phyloP scores from a whole-genome alignment of 2,888 invertebrate species.

The Campopleginae sp. region DNA sequence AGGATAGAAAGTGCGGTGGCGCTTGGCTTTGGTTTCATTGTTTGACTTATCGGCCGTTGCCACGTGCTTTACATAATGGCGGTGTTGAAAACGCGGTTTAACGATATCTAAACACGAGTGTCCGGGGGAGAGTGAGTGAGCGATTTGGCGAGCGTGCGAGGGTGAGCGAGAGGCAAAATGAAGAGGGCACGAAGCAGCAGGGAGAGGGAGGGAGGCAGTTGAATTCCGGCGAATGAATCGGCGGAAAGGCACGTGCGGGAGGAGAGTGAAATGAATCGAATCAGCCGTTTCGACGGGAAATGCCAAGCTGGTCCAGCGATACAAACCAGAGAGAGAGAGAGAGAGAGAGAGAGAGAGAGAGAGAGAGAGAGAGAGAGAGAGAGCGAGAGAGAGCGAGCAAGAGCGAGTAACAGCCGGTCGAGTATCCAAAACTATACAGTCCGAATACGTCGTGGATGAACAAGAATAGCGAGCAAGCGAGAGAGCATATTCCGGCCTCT shows the following conservation, averaged over 20 bases:
- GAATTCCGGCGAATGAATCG: slow-evolving; percentile 62
- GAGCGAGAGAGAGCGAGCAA: slow-evolving; percentile 4
- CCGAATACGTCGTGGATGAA: slow-evolving; percentile 53
- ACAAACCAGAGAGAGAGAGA: slow-evolving; percentile 42
- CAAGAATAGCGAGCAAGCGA: slow-evolving; percentile 24
- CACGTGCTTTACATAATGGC: slow-evolving; percentile 83
- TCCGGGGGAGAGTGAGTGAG: slow-evolving; percentile 66
- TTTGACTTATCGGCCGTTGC: slow-evolving; percentile 81
- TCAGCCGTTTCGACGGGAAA: slow-evolving; percentile 29
- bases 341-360: not conserved
- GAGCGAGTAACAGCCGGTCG: slow-evolving; percentile 60
- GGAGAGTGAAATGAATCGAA: slow-evolving; percentile 50
- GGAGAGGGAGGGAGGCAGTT: not conserved
- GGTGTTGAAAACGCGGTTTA: slow-evolving; percentile 82
- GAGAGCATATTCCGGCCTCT: not conserved
- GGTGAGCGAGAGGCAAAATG: slow-evolving; percentile 6
- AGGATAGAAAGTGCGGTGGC: slow-evolving; percentile 40
- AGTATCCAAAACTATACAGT: slow-evolving; percentile 53
- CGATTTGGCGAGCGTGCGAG: not conserved
- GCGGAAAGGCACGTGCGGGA: slow-evolving; percentile 41
- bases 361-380: no score
- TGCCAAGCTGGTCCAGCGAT: slow-evolving; percentile 46
- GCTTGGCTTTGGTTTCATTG: slow-evolving; percentile 75
- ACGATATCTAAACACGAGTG: slow-evolving; percentile 82
- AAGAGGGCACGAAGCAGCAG: not conserved